These are phyloP conservation scores for Tetragonula carbonaria DNA, from an alignment of 2,888 invertebrate genomes.

Conservation along the genomic window DNA sequence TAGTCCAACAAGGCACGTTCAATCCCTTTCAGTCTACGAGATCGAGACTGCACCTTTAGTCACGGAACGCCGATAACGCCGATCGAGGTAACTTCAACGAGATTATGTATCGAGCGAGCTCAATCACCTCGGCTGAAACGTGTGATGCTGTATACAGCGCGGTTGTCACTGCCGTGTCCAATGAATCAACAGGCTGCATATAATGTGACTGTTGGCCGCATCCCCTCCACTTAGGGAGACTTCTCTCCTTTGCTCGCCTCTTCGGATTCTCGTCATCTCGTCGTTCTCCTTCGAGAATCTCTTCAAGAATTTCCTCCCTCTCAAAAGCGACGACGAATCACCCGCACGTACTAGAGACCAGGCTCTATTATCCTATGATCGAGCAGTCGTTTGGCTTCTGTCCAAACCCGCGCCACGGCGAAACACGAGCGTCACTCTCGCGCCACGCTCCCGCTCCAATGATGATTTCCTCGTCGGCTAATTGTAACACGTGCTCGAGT, in stretches of 20 bases:
- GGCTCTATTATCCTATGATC: background rate
- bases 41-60: background rate
- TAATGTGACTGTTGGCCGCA: slow-evolving; percentile 55
- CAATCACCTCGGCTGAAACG: slow-evolving; percentile 16
- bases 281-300: slow-evolving; percentile 17
- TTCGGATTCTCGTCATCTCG: slow-evolving; percentile 28
- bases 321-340: background rate
- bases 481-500: slow-evolving; percentile 27
- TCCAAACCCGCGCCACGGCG: background rate
- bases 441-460: background rate
- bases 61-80: slow-evolving; percentile 6
- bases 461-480: background rate
- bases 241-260: slow-evolving; percentile 47
- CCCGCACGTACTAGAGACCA: background rate
- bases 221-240: slow-evolving; percentile 54
- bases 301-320: slow-evolving; percentile 13
- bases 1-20: background rate
- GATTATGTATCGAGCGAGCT: background rate
- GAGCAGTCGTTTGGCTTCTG: slow-evolving; percentile 2
- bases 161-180: slow-evolving; percentile 60
- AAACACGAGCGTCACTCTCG: background rate
- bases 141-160: slow-evolving; percentile 42
- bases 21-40: background rate
- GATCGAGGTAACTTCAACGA: background rate
- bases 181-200: slow-evolving; percentile 71